Base-by-base conservation (phyloP, 2,797 vertebrate species). In the Hirundo rustica region DNA sequence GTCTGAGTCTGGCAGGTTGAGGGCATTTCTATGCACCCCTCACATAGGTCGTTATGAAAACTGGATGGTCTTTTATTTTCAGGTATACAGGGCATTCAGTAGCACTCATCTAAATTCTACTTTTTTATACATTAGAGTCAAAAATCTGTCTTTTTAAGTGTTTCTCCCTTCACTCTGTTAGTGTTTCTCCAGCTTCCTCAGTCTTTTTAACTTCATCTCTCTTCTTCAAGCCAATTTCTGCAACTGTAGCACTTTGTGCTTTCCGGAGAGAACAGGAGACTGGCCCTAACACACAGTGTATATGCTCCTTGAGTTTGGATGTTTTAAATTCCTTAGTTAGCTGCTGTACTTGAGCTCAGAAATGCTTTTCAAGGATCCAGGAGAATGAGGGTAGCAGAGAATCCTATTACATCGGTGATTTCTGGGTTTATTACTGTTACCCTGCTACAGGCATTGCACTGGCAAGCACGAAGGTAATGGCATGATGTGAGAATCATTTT, bases 41-140 rank as follows among this genome's bases (percentile, higher is more conserved):
- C 22, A 44, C 0, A 0, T 7, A 22, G 19, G 8, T 6, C 27
- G 30, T 45, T 20, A 2, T 19, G 32, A 61, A 83, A 71, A 22
- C 32, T 23, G 25, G 25, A 34, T 4, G 10, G 21, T 13, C 13
- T 83, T 88, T 75, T 68, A 42, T 68, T 75, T 72, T 65, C 71
- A 72, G 15, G 15, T 29, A n/a, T 25, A 48, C 5, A 48, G 9
- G 17, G n/a, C 40, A 16, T 53, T 88, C 48, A 57, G 27, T 21
- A 48, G 20, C 22, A 32, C 9, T 55, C 7, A 7, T 34, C 2
- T 78, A 67, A 92, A 91, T 38, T 10, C 9, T 57, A 30, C 3
- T 3, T 54, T 79, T 71, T 71, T 29, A 72, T 8, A 65, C 7
- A 88, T 25, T 16, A 40, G 17, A 29, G 45, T 70, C 0, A 55